Evolutionary conservation across 2,113 vertebrate genomes (phyloP).

Genomic region (Oenanthe oenanthe): DNA sequence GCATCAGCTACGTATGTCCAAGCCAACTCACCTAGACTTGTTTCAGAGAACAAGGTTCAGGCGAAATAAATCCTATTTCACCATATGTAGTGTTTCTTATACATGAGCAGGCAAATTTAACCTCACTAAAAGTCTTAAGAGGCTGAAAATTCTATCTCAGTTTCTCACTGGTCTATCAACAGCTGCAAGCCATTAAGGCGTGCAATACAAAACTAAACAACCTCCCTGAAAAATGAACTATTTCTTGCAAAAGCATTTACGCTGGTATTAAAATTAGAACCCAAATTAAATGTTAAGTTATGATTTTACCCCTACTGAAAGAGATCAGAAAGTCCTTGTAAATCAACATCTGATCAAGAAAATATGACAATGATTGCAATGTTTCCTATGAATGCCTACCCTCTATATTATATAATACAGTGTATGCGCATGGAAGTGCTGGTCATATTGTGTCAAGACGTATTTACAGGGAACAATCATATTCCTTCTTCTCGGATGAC

Average conservation of each 20-base stretch:
- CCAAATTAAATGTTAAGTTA: not conserved
- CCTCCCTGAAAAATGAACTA: not conserved
- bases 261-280: not conserved
- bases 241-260: not conserved
- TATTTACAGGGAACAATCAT: conserved; percentile 29
- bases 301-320: conserved; percentile 7
- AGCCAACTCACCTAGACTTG: not conserved
- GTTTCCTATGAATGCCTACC: conserved; percentile 21
- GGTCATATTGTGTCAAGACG: conserved; percentile 47
- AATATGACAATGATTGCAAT: not conserved
- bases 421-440: not conserved
- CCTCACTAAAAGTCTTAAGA: not conserved
- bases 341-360: not conserved
- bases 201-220: not conserved
- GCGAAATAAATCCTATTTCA: not conserved
- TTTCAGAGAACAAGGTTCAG: not conserved
- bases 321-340: conserved; percentile 5
- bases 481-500: not conserved
- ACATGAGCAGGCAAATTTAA: not conserved
- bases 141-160: not conserved
- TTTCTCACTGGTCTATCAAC: not conserved
- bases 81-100: not conserved
- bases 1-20: not conserved
- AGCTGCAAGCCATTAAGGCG: not conserved
- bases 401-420: conserved; percentile 17